Conservation (phyloP, 2,797 vertebrate species). For the Acrocephalus scirpaceus region DNA sequence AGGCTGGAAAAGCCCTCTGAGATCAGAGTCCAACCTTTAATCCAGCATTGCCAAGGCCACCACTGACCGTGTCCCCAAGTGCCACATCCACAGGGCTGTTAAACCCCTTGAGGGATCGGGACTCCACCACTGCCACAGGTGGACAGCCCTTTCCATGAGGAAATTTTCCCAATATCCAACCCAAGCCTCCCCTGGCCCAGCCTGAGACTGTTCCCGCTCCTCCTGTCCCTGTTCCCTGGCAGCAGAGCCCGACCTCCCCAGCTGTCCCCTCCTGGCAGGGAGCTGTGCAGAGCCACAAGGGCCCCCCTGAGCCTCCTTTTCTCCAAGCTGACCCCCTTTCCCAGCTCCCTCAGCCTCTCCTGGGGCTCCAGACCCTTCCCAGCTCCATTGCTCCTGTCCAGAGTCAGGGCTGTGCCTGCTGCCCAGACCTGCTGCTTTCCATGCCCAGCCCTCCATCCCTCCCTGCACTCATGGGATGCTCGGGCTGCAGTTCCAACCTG, state of each 20-base stretch:
- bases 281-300: background rate
- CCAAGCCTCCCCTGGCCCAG: background rate
- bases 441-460: background rate
- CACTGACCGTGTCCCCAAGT: background rate
- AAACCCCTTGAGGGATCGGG: background rate
- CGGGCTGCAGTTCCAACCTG: background rate
- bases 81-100: background rate
- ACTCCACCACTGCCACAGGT: background rate
- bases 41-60: background rate
- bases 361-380: background rate
- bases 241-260: background rate
- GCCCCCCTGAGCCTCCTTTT: background rate
- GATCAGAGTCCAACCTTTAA: background rate
- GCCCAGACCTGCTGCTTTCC: background rate
- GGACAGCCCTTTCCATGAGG: background rate
- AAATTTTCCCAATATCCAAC: background rate
- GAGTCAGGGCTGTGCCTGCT: background rate
- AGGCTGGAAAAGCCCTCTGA: background rate
- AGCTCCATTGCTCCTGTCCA: fast-evolving
- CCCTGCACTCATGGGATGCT: fast-evolving
- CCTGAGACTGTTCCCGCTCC: background rate
- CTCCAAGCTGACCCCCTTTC: background rate
- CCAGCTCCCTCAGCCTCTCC: background rate
- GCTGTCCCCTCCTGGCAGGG: background rate
- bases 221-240: background rate